Base-by-base conservation (phyloP, 2,113 vertebrate species). In the Amazona guildingii region DNA sequence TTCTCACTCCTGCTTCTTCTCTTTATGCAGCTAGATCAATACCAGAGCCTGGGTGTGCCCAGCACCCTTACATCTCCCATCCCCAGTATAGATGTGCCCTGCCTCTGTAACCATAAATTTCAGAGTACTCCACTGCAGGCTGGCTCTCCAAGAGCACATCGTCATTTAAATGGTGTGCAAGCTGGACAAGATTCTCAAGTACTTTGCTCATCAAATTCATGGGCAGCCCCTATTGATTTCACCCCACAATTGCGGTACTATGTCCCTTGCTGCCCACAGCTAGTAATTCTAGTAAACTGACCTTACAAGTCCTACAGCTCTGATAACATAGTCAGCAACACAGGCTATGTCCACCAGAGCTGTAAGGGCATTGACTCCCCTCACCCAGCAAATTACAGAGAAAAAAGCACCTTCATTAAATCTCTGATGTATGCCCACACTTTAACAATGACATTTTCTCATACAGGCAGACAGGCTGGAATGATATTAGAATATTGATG, bases 81-180 rank as follows among this genome's bases (percentile, higher is more conserved):
- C 29, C 7, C 17, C 44, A 19, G 19, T 13, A 49, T 0, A 57
- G 84, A 33, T 23, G 2, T 6, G 29, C 55, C 49, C 49, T 48
- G 57, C 14, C n/a, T 29, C 54, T 10, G 1, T 27, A 25, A 19
- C 25, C 52, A 35, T 2, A 35, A 41, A 75, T 41, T 76, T 72
- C 75, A 83, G 72, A 73, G 63, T 31, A 17, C 23, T 51, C 18
- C 18, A 11, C 37, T 61, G 75, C n/a, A 72, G 66, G 12, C 61
- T 67, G 62, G 12, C 48, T 85, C 37, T 75, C 41, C 51, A 48
- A 43, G 37, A 51, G 37, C 4, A 5, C 31, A 21, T 3, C 16
- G 25, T 77, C 1, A 0, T 49, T 64, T 49, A 59, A n/a, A 35
- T 5, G 13, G 9, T 55, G 23, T 20, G 9, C 19, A 7, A 1